Base-by-base conservation (phyloP, 1,140 invertebrate genomes). In the Eupristina koningsbergeri region DNA sequence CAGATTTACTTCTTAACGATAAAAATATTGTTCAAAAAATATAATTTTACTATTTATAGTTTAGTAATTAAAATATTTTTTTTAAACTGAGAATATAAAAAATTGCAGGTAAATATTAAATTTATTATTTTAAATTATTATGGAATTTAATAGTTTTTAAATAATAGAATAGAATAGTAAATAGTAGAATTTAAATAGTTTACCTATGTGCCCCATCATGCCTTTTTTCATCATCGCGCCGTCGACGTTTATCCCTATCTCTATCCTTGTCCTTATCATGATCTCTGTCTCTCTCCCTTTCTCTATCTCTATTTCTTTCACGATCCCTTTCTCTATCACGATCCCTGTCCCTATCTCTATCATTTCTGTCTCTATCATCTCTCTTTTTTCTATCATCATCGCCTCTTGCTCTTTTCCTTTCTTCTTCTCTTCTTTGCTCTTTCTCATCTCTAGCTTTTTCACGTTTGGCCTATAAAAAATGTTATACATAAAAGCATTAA, bases 401-500 rank as follows among this genome's bases (percentile, higher is more conserved):
- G 84, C 92, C 91, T 19, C 67, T 41, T 61, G 89, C 89, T 93
- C 91, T 86, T 92, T 93, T 93, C 63, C 94, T 92, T 71, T 95
- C 94, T 83, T 95, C 95, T 22, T 94, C 93, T n/a, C 94, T 91
- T 47, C 91, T 93, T 63, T 93, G 93, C 85, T 95, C 95, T 85
- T 95, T 95, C 83, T 95, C 94, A 85, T 95, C 94, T 71, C 94
- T 93, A 76, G 95, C 94, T 86, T 94, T 95, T 78, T 95, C 94
- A 1, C 94, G 92, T 73, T 94, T 93, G 50, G 93, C 86, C 92
- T 92, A 36, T 47, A 80, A 84, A 61, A 78, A 76, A 36, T 3
- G 75, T 79, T 83, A 15, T 50, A 15, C 17, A 15, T 50, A 17
- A 15, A 11, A 11, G 11, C 9, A 50, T 17, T 15, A 50, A 50